phyloP scores from a whole-genome alignment of 1,140 invertebrate genomes.

The Aplysia californica region DNA sequence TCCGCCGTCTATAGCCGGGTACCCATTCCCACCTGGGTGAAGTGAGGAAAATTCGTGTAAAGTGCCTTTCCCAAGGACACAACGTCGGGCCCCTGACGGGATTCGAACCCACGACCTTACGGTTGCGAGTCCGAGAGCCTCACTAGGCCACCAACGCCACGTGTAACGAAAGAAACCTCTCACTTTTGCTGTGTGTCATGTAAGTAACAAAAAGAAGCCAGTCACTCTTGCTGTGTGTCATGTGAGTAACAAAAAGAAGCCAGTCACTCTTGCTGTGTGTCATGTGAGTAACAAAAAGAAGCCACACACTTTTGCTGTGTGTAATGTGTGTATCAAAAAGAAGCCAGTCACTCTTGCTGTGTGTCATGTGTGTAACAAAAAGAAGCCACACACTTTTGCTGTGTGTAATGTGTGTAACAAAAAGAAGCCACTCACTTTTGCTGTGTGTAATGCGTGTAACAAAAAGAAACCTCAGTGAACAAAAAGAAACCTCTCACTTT shows the following conservation, averaged over 20 bases:
- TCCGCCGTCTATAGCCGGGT: too few relatives aligned
- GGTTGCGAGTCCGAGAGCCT: too few relatives aligned
- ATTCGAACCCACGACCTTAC: too few relatives aligned
- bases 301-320: conserved; percentile 91
- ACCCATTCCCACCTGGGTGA: too few relatives aligned
- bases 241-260: not conserved
- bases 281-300: not conserved
- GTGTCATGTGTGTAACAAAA: not conserved
- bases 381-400: not conserved
- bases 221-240: not conserved
- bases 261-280: not conserved
- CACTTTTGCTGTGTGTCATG: not conserved
- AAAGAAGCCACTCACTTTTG: too few relatives aligned
- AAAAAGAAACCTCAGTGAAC: not conserved
- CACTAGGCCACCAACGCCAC: too few relatives aligned
- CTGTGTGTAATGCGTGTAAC: not conserved
- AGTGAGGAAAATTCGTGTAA: too few relatives aligned
- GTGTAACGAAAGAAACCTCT: too few relatives aligned
- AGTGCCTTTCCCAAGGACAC: too few relatives aligned
- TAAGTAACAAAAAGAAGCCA: not conserved
- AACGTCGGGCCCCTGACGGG: too few relatives aligned
- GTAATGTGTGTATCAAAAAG: conserved; percentile 86
- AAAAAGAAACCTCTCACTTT: not conserved
- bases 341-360: not conserved
- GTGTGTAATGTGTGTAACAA: not conserved